Evolutionary conservation across 2,888 invertebrate species (phyloP), one percentile per base, ranked within the genome.

Genomic region (Drosophila phalerata): DNA sequence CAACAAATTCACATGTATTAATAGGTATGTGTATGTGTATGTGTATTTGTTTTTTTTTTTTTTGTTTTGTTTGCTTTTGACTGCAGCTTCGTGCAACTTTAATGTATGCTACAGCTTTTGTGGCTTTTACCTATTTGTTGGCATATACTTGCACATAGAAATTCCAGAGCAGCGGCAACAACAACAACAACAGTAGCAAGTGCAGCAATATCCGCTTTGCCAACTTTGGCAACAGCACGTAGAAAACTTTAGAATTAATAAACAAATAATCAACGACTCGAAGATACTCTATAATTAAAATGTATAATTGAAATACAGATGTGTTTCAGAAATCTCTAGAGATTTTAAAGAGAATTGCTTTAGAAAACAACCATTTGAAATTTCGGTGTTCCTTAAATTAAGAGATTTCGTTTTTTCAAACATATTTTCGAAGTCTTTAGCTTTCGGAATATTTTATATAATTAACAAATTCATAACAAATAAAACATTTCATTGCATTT

Each of bases 121-220:
- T 68, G 52, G 66, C 62, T 32, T 57, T 75, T 48, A 61, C 45
- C 30, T 30, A 30, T 30, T 51, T 40, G 52, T 52, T 56, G 30
- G 55, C 22, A 4, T 22, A 22, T 28, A 65, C n/a, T n/a, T n/a
- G n/a, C n/a, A n/a, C 74, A 74, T 65, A 62, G 60, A 77, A 75
- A 77, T 77, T 79, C 69, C 79, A 74, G 25, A 40, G 61, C 53
- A 49, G 37, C 48, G 47, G 10, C 11, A 55, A 15, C 34, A 52
- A 13, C 25, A 15, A 15, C n/a, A 62, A 34, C 30, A 61, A 32
- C 61, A 22, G 15, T 57, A 63, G 51, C 73, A 73, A 73, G 68
- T 78, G 79, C 69, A 73, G 55, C 61, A 79, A 79, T 56, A 77
- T 79, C 76, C 76, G 76, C 58, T 57, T 63, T 42, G 37, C 52